Base-by-base conservation (phyloP, 1,140 invertebrate genomes). In the Homarus americanus region DNA sequence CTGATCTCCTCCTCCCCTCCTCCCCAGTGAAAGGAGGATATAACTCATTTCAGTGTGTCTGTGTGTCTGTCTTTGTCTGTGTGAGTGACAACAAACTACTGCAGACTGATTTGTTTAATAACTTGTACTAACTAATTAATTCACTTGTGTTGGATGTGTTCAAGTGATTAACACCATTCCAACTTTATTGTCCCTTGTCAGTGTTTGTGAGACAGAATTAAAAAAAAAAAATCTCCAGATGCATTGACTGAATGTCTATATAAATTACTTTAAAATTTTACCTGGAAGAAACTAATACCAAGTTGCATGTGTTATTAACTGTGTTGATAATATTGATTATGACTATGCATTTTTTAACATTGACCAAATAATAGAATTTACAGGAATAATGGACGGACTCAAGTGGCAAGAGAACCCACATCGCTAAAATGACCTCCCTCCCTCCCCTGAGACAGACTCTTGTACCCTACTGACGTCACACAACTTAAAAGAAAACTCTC, bases 281-380 rank as follows among this genome's bases (percentile, higher is more conserved):
- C 5, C 63, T 69, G n/a, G n/a, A 69, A 69, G 63, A 34, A 32
- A 9, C 9, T 32, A 69, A 69, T 69, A 69, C 17, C 63, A 69
- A 69, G 1, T 20, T 69, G 63, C 63, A 69, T 69, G 63, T 32
- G 28, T 15, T 58, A n/a, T 4, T 69, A 69, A 4, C n/a, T 32
- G n/a, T 32, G 24, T 7, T 69, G 12, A 32, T 49, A 32, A 32
- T 69, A 32, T 69, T 69, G 24, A 34, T 69, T 32, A 69, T 66
- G 24, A 66, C 12, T 32, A 1, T 69, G n/a, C n/a, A 32, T 69
- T 69, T 0, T 69, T 32, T 69, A 69, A 69, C 24, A 32, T 32
- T 69, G 63, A 69, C 12, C 63, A 69, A 69, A 69, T 69, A 32
- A 69, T 69, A 69, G 63, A 69, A 69, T 69, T 69, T 69, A 32